phyloP scores from a whole-genome alignment of 2,888 invertebrate species.

The Rhagonycha lutea region DNA sequence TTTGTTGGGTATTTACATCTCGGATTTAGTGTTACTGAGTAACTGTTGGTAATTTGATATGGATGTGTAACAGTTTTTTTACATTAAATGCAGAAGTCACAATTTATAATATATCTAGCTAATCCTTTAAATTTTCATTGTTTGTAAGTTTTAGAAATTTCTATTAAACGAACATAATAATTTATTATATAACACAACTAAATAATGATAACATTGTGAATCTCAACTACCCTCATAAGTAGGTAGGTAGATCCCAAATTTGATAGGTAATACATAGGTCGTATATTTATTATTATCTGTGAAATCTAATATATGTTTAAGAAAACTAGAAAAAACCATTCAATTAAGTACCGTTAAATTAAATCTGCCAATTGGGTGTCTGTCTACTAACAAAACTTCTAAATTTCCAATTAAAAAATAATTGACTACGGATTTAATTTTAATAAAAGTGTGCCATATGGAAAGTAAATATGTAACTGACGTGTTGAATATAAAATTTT shows the following conservation, averaged over 20 bases:
- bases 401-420: background rate
- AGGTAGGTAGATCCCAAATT: background rate
- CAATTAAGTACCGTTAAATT: too few relatives aligned
- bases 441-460: background rate
- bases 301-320: background rate
- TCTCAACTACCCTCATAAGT: background rate
- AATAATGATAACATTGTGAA: background rate
- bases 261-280: background rate
- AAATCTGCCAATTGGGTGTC: background rate
- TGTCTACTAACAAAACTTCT: background rate
- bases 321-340: too few relatives aligned
- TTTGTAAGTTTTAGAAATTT: background rate
- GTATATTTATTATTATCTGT: too few relatives aligned
- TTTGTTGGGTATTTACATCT: too few relatives aligned
- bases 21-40: too few relatives aligned
- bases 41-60: too few relatives aligned
- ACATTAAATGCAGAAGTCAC: too few relatives aligned
- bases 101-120: too few relatives aligned
- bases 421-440: background rate
- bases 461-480: background rate
- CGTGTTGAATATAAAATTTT: constrained; percentile 20
- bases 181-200: background rate
- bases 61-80: too few relatives aligned
- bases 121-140: background rate
- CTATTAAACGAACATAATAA: background rate